Base-by-base conservation (phyloP, 1,140 invertebrate genomes). In the Eumaeus atala region DNA sequence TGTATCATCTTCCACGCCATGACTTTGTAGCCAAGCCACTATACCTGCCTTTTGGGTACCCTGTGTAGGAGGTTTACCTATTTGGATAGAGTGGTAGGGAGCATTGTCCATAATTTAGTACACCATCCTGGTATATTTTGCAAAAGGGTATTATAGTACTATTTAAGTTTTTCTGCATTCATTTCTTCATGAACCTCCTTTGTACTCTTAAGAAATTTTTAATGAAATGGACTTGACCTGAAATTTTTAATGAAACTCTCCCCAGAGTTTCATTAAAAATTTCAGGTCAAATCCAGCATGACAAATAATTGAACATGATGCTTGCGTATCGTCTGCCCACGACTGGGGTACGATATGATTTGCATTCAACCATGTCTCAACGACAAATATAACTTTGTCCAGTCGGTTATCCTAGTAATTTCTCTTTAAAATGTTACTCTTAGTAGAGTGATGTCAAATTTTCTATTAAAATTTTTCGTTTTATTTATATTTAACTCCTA, bases 81-180 rank as follows among this genome's bases (percentile, higher is more conserved):
- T 69, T 42, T 70, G 65, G 11, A 65, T 56, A 1, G 67, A 68
- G 53, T 67, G 59, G 33, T 72, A 69, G 0, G 66, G 37, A 1
- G 63, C 61, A 21, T 67, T 72, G 36, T 69, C 64, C 64, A 67
- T 69, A 14, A 68, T 52, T 40, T n/a, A n/a, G n/a, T n/a, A n/a
- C n/a, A n/a, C n/a, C n/a, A n/a, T n/a, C n/a, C n/a, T 40, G 58
- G 16, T 62, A 64, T 51, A 61, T 54, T 54, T n/a, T 51, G n/a
- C 18, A 64, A 33, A 14, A 62, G 17, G 36, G 28, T 59, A 40
- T 16, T 35, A 36, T 66, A 67, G 56, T 54, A 61, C 9, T 44
- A 28, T 60, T 66, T 70, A 58, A 59, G 70, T 16, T 51, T 60
- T 34, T 61, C 48, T 14, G 38, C 48, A 18, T 64, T 64, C 67